Evolutionary conservation across 2,888 invertebrate genomes (phyloP), one percentile per base, ranked within the genome.

Genomic region (Cerceris rybyensis): DNA sequence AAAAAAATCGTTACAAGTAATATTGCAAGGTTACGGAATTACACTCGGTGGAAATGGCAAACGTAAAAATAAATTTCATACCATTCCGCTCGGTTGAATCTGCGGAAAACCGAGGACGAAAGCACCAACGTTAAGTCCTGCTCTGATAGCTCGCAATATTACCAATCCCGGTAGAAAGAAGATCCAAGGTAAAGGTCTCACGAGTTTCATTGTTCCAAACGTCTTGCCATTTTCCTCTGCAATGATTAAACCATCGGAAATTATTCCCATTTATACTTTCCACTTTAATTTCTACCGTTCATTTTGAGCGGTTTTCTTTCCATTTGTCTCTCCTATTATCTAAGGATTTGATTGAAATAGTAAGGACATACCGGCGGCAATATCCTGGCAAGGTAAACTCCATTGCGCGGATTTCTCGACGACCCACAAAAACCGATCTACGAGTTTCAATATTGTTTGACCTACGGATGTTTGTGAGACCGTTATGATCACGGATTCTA

Each of bases 131-230:
- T 94, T 94, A 68, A 94, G 88, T 0, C 90, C 88, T 78, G 93
- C 92, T 75, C 94, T 92, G 6, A 93, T 89, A 55, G 93, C 75
- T 0, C 95, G 92, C 7, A 95, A 89, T 0, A 93, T 70, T 7
- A 94, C 84, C 63, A 95, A 89, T 82, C 93, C 90, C 42, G 92
- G 90, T 13, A 95, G 88, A 86, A 95, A 95, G 52, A 94, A 91
- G 41, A 94, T 87, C 95, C 95, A 95, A 0, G 94, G 94, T 67
- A 95, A 86, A 0, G 95, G 95, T 42, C 94, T 93, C n/a, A 94
- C 93, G 66, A 94, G 88, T 86, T 94, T 93, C 0, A 93, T 92
- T 69, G 92, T 93, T 0, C 93, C 93, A 1, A 86, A 88, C 0
- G 86, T 11, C 67, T 91, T 90, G 42, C 88, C 89, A 72, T 93